phyloP scores from a whole-genome alignment of 1,140 invertebrate species.

The Leptestheria dahalacensis region DNA sequence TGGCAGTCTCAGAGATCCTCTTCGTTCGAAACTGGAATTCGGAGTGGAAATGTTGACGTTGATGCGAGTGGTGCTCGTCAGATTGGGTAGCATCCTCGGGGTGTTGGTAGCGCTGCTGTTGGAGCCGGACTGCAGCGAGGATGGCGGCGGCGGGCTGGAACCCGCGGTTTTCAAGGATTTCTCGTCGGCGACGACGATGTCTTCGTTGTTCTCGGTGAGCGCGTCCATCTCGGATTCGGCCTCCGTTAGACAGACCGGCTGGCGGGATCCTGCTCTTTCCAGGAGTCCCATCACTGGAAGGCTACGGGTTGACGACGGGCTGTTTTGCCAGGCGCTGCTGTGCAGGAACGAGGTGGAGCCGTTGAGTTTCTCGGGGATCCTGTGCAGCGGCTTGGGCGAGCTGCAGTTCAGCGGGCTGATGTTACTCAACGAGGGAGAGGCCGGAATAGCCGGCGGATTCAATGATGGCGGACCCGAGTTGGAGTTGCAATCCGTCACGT shows the following conservation, averaged over 20 bases:
- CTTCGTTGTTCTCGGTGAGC: not conserved
- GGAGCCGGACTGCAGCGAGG: not conserved
- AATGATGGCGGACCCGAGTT: not conserved
- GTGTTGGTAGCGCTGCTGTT: slow-evolving; percentile 4
- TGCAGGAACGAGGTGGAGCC: not conserved
- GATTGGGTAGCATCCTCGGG: slow-evolving; percentile 1
- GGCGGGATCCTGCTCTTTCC: slow-evolving; percentile 4
- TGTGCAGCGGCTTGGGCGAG: not conserved
- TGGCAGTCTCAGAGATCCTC: slow-evolving; percentile 15
- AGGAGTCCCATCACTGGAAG: not conserved
- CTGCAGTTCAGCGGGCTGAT: not conserved
- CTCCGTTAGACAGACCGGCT: not conserved
- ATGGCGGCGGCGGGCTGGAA: slow-evolving; percentile 3
- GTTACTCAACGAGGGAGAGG: not conserved
- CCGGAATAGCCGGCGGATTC: not conserved
- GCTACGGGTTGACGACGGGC: not conserved
- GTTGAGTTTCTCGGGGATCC: not conserved
- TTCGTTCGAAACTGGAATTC: slow-evolving; percentile 9
- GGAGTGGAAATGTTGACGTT: slow-evolving; percentile 15
- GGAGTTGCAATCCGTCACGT: not conserved
- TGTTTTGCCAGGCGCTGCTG: not conserved
- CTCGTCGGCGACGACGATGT: not conserved
- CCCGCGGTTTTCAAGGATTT: not conserved
- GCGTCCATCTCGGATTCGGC: not conserved
- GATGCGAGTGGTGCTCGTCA: slow-evolving; percentile 14